Conservation (phyloP, 2,888 invertebrate species). For the Plutella xylostella region DNA sequence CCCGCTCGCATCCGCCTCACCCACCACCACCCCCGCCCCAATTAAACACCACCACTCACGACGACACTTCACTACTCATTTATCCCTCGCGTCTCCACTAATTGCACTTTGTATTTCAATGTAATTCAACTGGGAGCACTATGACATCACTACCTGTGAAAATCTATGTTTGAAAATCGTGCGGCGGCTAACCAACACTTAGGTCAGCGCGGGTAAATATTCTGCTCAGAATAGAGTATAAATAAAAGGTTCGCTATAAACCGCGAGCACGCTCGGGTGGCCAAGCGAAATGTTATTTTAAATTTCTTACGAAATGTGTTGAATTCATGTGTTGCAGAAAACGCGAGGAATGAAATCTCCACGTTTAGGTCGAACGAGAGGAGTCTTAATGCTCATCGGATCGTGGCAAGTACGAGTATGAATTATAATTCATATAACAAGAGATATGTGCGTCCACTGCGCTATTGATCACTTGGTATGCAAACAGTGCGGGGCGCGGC, state of each 20-base stretch:
- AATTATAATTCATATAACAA: too few relatives aligned
- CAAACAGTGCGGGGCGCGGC: too few relatives aligned
- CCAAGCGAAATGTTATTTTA: constrained; percentile 31
- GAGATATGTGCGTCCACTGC: too few relatives aligned
- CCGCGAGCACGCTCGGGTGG: constrained; percentile 36
- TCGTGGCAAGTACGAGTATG: too few relatives aligned
- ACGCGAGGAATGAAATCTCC: too few relatives aligned
- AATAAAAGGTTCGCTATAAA: constrained; percentile 21
- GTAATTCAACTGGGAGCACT: not conserved
- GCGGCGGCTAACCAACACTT: not conserved
- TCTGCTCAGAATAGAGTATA: not conserved
- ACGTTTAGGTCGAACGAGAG: too few relatives aligned
- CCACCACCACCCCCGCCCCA: constrained; percentile 28
- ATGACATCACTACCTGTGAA: constrained; percentile 24
- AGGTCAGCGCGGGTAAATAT: not conserved
- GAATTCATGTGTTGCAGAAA: too few relatives aligned
- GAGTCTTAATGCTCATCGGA: too few relatives aligned
- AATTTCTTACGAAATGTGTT: constrained; percentile 29
- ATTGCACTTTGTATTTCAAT: too few relatives aligned
- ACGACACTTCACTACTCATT: constrained; percentile 7
- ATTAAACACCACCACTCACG: constrained; percentile 15
- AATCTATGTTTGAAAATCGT: constrained; percentile 3
- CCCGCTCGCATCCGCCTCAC: constrained; percentile 53
- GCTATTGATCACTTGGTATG: too few relatives aligned
- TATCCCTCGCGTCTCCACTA: too few relatives aligned